These are phyloP conservation scores for Diadophis punctatus DNA, from an alignment of 2,113 vertebrate genomes.

Conservation along the genomic window DNA sequence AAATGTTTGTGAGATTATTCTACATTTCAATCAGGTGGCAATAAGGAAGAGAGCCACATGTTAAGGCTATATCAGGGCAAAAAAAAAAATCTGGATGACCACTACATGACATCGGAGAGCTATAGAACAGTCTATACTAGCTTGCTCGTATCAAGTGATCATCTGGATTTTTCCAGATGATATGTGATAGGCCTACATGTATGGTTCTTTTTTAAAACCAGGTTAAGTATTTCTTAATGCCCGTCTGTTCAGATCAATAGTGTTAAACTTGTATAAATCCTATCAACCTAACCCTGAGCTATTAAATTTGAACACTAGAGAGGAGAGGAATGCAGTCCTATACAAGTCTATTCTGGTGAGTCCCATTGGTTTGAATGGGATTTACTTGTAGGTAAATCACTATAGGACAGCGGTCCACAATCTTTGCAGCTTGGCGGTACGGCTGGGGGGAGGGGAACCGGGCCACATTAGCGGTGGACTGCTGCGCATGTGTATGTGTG, in stretches of 20 bases:
- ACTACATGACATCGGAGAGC: neutral
- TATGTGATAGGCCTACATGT: neutral
- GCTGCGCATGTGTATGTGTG: rapidly evolving
- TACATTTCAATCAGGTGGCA: neutral
- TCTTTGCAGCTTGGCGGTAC: too few species aligned
- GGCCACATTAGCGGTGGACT: too few species aligned
- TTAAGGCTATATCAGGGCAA: neutral
- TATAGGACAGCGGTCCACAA: neutral
- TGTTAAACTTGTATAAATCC: neutral
- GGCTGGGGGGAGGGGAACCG: too few species aligned
- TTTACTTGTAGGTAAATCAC: neutral
- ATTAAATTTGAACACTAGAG: neutral
- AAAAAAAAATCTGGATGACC: neutral
- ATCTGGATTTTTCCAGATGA: neutral
- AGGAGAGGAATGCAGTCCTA: neutral
- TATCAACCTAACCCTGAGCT: neutral
- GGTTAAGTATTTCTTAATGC: neutral
- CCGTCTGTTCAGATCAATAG: neutral
- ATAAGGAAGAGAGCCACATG: neutral
- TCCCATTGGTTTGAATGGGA: neutral
- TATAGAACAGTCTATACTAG: neutral
- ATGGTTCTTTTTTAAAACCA: neutral
- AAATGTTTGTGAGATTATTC: neutral
- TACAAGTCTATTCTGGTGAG: neutral
- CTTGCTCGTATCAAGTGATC: neutral